phyloP scores from a whole-genome alignment of 2,888 invertebrate genomes.

The Apamea crenata region DNA sequence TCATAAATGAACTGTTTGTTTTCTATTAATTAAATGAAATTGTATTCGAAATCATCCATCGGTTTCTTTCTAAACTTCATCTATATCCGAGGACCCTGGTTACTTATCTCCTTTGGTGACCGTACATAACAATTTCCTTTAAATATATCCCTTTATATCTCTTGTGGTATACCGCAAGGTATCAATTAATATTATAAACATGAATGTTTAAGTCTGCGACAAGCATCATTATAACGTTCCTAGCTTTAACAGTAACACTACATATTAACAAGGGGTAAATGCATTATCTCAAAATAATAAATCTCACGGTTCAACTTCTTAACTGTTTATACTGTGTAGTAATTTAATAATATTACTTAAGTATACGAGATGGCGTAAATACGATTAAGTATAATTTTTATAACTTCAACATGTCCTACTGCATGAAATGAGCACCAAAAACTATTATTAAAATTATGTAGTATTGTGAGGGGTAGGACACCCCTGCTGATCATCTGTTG shows the following conservation, averaged over 20 bases:
- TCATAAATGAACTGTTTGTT: too few relatives aligned
- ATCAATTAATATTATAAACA: conserved; percentile 33
- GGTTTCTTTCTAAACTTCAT: too few relatives aligned
- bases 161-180: conserved; percentile 38
- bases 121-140: conserved; percentile 49
- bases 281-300: conserved; percentile 85
- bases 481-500: too few relatives aligned
- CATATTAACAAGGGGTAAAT: conserved; percentile 84
- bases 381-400: conserved; percentile 53
- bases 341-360: conserved; percentile 56
- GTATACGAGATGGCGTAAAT: conserved; percentile 67
- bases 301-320: conserved; percentile 73
- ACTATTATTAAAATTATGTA: conserved; percentile 42
- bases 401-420: conserved; percentile 75
- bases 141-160: conserved; percentile 37
- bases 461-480: conserved; percentile 45
- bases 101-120: too few relatives aligned
- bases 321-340: conserved; percentile 67
- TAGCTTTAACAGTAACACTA: conserved; percentile 77
- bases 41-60: too few relatives aligned
- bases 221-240: conserved; percentile 71
- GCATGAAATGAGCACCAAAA: conserved; percentile 82
- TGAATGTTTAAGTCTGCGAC: conserved; percentile 58
- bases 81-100: too few relatives aligned
- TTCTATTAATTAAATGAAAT: too few relatives aligned